phyloP scores from a whole-genome alignment of 2,888 invertebrate genomes.

The Hipparchia sbordonii region DNA sequence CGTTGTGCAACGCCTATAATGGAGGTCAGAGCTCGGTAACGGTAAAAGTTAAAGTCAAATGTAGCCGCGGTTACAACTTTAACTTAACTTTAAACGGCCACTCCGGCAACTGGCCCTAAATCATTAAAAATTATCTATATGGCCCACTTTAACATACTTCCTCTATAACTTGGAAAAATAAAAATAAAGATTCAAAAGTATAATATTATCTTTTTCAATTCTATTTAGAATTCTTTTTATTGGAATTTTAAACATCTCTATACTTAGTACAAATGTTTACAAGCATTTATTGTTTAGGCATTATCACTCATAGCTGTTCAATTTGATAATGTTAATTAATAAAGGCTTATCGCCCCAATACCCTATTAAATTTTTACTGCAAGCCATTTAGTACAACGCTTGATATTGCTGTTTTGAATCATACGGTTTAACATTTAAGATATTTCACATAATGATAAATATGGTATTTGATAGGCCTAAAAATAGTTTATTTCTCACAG shows the following conservation, averaged over 20 bases:
- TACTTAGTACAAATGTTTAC: neutral
- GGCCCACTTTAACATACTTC: neutral
- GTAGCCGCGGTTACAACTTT: no score
- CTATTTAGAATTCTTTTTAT: neutral
- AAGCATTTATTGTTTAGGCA: neutral
- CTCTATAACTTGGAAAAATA: neutral
- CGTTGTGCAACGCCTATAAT: no score
- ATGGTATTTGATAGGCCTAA: no score
- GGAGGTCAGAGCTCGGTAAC: no score
- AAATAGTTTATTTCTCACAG: no score
- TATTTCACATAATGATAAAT: neutral
- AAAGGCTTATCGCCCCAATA: neutral
- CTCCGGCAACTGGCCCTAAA: no score
- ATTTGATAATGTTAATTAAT: slow-evolving; percentile 6
- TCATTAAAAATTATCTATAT: neutral
- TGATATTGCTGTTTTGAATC: neutral
- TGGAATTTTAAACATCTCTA: neutral
- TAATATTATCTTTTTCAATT: neutral
- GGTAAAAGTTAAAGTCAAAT: no score
- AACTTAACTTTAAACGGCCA: no score
- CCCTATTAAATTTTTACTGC: slow-evolving; percentile 5
- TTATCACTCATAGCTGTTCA: neutral
- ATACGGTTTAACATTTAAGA: no score
- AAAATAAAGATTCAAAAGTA: neutral
- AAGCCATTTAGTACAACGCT: neutral